Evolutionary conservation across 1,140 invertebrate genomes (phyloP), one percentile per base, ranked within the genome.

Genomic region (Magallana gigas): DNA sequence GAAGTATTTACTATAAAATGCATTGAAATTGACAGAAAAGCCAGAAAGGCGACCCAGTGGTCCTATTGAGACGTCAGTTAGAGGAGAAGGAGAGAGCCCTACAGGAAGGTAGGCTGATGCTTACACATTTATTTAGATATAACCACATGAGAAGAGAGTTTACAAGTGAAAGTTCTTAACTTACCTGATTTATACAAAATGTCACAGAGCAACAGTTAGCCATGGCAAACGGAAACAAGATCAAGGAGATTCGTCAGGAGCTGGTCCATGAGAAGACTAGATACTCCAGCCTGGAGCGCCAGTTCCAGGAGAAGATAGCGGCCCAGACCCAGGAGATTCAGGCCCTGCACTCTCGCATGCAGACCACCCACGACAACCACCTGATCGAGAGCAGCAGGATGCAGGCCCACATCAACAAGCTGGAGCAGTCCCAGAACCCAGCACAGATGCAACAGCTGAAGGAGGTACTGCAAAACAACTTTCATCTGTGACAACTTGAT

Each of bases 1-100:
- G 36, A 48, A 48, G 36, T 48, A 48, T 48, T 48, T 48, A 48
- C 36, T 48, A 5, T 48, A 48, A 48, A 48, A 48, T 48, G 60
- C 89, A 85, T 91, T 29, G 36, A 2, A 48, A 48, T 85, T 92
- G 88, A 64, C 90, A 95, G 93, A 95, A 97, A 96, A 97, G 97
- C n/a, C 96, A 97, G 60, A 94, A 94, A 89, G 96, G 97, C 80
- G 98, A 98, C 94, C 97, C 97, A 0, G 96, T 98, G 56, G 96
- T 97, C 84, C 97, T 97, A 92, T 92, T 98, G 88, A 98, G 97
- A 92, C 98, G 97, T 90, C 97, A 98, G 93, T 94, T 98, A 4
- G 93, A 93, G 88, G 94, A 94, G 83, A 94, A 93, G 88, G 92
- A 94, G 88, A 92, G 91, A 71, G 90, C 92, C 71, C 88, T 95